Percentiles rank a stretch among this genome's conserved stretches.
phyloP scores from a whole-genome alignment of 2,797 vertebrate genomes.

The Hirundo rustica region DNA sequence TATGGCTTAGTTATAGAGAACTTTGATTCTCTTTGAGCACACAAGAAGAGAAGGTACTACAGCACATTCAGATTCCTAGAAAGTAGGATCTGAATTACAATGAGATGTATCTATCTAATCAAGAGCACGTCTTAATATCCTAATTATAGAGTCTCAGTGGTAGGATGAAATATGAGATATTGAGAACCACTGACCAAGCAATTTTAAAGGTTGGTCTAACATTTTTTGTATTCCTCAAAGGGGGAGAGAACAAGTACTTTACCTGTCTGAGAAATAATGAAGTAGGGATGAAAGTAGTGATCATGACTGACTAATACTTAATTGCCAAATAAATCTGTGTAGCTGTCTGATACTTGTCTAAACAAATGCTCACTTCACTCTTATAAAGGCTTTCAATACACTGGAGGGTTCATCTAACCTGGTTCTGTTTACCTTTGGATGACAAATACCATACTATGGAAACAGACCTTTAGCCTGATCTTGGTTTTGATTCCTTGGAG shows the following conservation, averaged over 20 bases:
- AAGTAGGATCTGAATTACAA: constrained; percentile 60
- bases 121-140: constrained; percentile 63
- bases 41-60: not conserved
- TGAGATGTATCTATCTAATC: constrained; percentile 67
- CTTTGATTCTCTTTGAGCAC: not conserved
- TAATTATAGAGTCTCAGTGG: constrained; percentile 60
- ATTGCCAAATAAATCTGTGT: not conserved
- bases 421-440: not conserved
- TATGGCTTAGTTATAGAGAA: not conserved
- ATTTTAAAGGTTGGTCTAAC: constrained; percentile 75
- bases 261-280: constrained; percentile 63
- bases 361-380: not conserved
- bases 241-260: constrained; percentile 4
- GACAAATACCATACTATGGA: not conserved
- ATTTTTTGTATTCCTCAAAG: constrained; percentile 58
- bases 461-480: not conserved
- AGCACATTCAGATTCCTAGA: constrained; percentile 8
- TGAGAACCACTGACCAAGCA: constrained; percentile 74
- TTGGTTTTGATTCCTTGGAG: not conserved
- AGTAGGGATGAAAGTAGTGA: constrained; percentile 50
- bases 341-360: not conserved
- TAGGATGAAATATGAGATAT: constrained; percentile 39
- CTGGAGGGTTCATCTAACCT: not conserved
- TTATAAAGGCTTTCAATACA: not conserved
- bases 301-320: constrained; percentile 44